A percentile compares a stretch with the other conserved stretches of the same genome.
Conservation (phyloP, 2,797 vertebrate genomes). For the Clarias platycephalus region DNA sequence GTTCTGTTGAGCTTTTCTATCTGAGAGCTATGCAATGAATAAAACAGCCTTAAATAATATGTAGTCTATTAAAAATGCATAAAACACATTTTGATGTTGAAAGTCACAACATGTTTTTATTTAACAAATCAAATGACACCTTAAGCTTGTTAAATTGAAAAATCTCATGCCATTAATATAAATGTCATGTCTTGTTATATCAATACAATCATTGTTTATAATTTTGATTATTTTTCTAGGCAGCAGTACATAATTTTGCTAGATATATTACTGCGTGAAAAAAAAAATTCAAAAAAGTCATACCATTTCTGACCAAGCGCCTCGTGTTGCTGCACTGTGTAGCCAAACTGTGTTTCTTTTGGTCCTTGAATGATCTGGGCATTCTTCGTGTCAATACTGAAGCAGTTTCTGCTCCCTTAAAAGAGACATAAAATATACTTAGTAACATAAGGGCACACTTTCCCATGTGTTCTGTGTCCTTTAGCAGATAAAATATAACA, state of each 20-base stretch:
- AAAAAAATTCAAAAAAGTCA: too few species aligned
- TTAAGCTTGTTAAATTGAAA: not conserved
- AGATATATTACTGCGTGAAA: not conserved
- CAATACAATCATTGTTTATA: not conserved
- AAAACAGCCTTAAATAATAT: not conserved
- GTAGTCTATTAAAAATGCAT: not conserved
- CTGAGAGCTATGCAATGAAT: not conserved
- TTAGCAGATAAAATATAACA: not conserved
- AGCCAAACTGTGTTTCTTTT: constrained; percentile 85
- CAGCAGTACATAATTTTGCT: not conserved
- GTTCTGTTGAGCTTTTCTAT: not conserved
- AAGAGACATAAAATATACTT: constrained; percentile 4
- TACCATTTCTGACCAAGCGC: constrained; percentile 84
- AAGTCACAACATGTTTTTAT: not conserved
- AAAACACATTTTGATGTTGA: not conserved
- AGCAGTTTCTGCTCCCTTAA: constrained; percentile 77
- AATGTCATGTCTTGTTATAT: not conserved
- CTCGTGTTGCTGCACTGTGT: constrained; percentile 91
- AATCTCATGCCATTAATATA: not conserved
- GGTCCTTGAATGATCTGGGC: constrained; percentile 82
- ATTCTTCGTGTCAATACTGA: constrained; percentile 87
- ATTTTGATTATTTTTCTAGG: not conserved
- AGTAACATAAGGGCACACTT: not conserved
- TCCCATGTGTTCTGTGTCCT: not conserved
- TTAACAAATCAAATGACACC: not conserved